Evolutionary conservation across 2,113 vertebrate genomes (phyloP).

Genomic region (Crocuta crocuta): DNA sequence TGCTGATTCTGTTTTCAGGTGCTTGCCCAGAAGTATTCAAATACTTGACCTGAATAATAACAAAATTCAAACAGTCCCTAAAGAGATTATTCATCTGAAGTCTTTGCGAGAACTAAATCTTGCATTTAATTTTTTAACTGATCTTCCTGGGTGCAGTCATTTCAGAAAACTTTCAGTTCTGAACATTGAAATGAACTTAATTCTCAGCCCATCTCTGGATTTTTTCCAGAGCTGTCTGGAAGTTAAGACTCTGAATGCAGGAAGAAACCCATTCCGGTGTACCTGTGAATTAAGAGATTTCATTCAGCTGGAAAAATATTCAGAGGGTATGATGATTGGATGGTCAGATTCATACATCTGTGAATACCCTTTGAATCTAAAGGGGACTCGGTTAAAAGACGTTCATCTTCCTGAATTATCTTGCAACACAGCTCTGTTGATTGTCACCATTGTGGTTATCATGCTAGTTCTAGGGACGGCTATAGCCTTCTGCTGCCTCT

Average conservation of each 20-base stretch:
- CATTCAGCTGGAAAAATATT: slow-evolving; percentile 74
- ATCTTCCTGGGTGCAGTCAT: slow-evolving; percentile 87
- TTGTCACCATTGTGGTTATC: slow-evolving; percentile 85
- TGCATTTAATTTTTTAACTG: slow-evolving; percentile 88
- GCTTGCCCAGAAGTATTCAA: slow-evolving; percentile 86
- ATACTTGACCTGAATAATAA: slow-evolving; percentile 89
- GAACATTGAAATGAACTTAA: slow-evolving; percentile 86
- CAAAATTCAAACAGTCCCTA: slow-evolving; percentile 87
- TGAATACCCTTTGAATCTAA: slow-evolving; percentile 87
- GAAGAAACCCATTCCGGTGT: slow-evolving; percentile 91
- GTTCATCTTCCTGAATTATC: slow-evolving; percentile 86
- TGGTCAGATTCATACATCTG: slow-evolving; percentile 90
- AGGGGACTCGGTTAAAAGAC: slow-evolving; percentile 83
- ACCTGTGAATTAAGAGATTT: slow-evolving; percentile 90
- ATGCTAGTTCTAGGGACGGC: slow-evolving; percentile 75
- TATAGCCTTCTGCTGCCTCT: slow-evolving; percentile 83
- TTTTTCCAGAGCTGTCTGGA: slow-evolving; percentile 86
- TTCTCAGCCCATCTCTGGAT: slow-evolving; percentile 84
- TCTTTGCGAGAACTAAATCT: slow-evolving; percentile 89
- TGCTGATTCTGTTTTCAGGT: slow-evolving; percentile 87
- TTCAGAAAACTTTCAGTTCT: slow-evolving; percentile 87
- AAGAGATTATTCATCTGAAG: slow-evolving; percentile 75
- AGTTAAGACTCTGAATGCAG: slow-evolving; percentile 86
- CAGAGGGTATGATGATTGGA: slow-evolving; percentile 78
- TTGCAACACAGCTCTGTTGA: slow-evolving; percentile 87